These are phyloP conservation scores for Tribolium freemani DNA, from an alignment of 2,888 invertebrate genomes.

Conservation along the genomic window DNA sequence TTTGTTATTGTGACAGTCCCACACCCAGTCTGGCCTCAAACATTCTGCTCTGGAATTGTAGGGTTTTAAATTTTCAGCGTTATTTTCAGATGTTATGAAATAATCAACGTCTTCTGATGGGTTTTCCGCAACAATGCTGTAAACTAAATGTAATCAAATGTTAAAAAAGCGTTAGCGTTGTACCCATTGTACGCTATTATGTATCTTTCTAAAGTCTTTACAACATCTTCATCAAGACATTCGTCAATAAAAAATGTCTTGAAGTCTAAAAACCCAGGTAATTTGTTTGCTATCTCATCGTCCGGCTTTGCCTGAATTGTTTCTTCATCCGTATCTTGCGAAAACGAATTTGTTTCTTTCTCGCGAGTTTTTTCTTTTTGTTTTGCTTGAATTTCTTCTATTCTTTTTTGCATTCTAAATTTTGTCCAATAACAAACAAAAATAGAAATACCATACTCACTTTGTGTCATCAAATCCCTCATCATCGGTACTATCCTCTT, in stretches of 20 bases:
- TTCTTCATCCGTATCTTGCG: constrained; percentile 66
- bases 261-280: constrained; percentile 70
- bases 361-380: constrained; percentile 32
- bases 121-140: constrained; percentile 58
- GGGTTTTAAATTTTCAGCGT: constrained; percentile 54
- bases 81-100: constrained; percentile 57
- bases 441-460: constrained; percentile 21
- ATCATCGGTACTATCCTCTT: constrained; percentile 31
- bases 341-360: constrained; percentile 51
- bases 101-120: constrained; percentile 57
- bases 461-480: constrained; percentile 41
- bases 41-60: constrained; percentile 51
- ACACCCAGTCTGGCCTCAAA: constrained; percentile 73
- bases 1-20: constrained; percentile 71
- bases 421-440: neutral
- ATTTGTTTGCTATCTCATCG: constrained; percentile 45
- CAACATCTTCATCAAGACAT: constrained; percentile 61
- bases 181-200: constrained; percentile 77
- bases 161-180: constrained; percentile 42
- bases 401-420: constrained; percentile 39
- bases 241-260: constrained; percentile 69
- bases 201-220: constrained; percentile 68
- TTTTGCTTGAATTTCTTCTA: constrained; percentile 40
- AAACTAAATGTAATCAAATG: constrained; percentile 38
- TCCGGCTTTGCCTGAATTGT: neutral